phyloP scores from a whole-genome alignment of 2,113 vertebrate genomes.

The Synchiropus splendidus region DNA sequence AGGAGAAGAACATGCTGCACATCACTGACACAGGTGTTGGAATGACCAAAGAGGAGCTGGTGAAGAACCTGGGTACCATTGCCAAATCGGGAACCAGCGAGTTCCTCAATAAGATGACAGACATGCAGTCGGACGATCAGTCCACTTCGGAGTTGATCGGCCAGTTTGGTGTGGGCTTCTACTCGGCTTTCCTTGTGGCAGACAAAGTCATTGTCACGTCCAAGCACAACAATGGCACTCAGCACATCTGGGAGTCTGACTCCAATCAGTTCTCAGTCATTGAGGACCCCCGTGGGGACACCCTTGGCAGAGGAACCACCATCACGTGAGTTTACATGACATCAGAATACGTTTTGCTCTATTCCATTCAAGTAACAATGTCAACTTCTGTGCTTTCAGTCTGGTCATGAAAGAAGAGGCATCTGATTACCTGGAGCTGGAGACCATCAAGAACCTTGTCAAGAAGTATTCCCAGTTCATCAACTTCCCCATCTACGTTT shows the following conservation, averaged over 20 bases:
- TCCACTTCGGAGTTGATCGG: constrained; percentile 97
- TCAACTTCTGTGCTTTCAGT: constrained; percentile 43
- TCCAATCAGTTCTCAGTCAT: constrained; percentile 93
- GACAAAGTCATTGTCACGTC: constrained; percentile 96
- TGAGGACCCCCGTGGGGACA: constrained; percentile 87
- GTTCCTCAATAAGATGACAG: constrained; percentile 91
- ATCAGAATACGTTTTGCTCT: background rate
- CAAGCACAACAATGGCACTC: constrained; percentile 94
- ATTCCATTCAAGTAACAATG: too few relatives aligned
- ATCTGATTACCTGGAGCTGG: constrained; percentile 92
- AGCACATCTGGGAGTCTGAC: constrained; percentile 98
- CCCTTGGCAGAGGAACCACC: constrained; percentile 88
- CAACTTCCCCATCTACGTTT: constrained; percentile 97
- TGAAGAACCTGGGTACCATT: constrained; percentile 95
- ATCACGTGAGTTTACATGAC: constrained; percentile 79
- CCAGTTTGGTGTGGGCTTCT: constrained; percentile 98
- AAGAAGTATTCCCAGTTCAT: constrained; percentile 98
- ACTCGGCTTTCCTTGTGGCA: constrained; percentile 95
- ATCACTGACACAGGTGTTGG: constrained; percentile 95
- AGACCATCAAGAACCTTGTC: constrained; percentile 96
- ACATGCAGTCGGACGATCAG: constrained; percentile 83
- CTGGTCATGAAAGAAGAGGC: constrained; percentile 96
- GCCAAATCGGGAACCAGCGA: constrained; percentile 98
- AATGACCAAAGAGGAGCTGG: constrained; percentile 93
- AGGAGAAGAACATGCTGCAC: constrained; percentile 97